A percentile compares a stretch with the other conserved stretches of the same genome.
Evolutionary conservation across 2,113 vertebrate genomes (phyloP).

Genomic region (Forbesichthys agassizii): DNA sequence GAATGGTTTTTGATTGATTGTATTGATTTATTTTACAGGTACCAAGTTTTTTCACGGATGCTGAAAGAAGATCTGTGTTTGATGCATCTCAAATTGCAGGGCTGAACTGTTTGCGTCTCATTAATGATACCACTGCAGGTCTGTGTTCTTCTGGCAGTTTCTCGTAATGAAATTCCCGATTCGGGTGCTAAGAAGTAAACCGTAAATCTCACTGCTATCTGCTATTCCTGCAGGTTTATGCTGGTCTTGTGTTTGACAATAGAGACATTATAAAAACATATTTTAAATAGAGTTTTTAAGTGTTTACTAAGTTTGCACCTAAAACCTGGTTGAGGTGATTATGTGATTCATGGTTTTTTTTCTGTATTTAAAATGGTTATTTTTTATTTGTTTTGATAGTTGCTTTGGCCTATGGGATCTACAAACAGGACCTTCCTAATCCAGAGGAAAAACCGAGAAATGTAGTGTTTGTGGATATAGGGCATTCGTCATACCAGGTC

Average conservation of each 20-base stretch:
- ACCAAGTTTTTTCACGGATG: slow-evolving; percentile 93
- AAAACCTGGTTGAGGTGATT: background rate
- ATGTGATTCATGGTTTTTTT: background rate
- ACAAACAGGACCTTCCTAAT: slow-evolving; percentile 92
- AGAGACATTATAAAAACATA: background rate
- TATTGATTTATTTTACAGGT: slow-evolving; percentile 73
- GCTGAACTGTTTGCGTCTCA: slow-evolving; percentile 91
- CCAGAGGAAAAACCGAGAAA: slow-evolving; percentile 93
- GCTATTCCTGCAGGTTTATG: too few species aligned
- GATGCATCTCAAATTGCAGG: slow-evolving; percentile 91
- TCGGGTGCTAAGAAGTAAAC: background rate
- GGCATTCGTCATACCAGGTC: slow-evolving; percentile 93
- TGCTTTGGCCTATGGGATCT: slow-evolving; percentile 95
- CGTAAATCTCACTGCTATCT: background rate
- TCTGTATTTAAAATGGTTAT: background rate
- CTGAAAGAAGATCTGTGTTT: slow-evolving; percentile 90
- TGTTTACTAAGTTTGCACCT: background rate
- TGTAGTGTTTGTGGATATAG: slow-evolving; percentile 94
- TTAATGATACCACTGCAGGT: slow-evolving; percentile 97
- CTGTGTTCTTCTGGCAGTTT: slow-evolving; percentile 20
- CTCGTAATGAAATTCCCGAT: background rate
- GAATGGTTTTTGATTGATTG: slow-evolving; percentile 4
- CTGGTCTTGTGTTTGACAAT: background rate
- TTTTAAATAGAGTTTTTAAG: background rate
- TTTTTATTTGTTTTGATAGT: slow-evolving; percentile 74